A percentile compares a stretch with the other conserved stretches of the same genome.
phyloP scores from a whole-genome alignment of 2,888 invertebrate species.

The Andricus quercusramuli region DNA sequence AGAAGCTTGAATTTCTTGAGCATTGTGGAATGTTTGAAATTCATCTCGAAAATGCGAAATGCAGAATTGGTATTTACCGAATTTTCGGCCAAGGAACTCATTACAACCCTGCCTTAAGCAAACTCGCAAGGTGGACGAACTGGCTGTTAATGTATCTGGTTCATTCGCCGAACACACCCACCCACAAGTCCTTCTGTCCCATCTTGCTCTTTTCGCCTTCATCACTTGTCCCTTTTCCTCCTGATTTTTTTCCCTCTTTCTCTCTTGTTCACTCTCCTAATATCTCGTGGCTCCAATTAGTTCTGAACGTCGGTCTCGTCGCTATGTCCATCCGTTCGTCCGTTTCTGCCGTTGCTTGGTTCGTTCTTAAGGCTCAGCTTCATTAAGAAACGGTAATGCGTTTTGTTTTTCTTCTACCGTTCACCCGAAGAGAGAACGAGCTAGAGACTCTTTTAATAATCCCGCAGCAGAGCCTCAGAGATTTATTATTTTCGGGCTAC shows the following conservation, averaged over 20 bases:
- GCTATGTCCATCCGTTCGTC: conserved; percentile 58
- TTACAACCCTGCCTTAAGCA: conserved; percentile 54
- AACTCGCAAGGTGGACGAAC: conserved; percentile 60
- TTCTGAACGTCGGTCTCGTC: conserved; percentile 69
- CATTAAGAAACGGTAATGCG: conserved; percentile 78
- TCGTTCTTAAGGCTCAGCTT: conserved; percentile 75
- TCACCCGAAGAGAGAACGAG: conserved; percentile 67
- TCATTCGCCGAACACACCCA: conserved; percentile 15
- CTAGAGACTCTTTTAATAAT: conserved; percentile 77
- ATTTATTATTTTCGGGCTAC: conserved; percentile 78
- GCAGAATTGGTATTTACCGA: not conserved
- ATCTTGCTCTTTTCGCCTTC: conserved; percentile 34
- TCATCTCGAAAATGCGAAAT: not conserved
- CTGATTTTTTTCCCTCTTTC: conserved; percentile 19
- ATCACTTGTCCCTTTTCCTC: conserved; percentile 31
- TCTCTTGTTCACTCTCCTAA: conserved; percentile 58
- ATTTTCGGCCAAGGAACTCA: conserved; percentile 38
- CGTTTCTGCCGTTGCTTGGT: conserved; percentile 51
- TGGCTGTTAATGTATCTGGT: conserved; percentile 60
- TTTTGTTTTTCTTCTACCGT: conserved; percentile 75
- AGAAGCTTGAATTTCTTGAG: too few relatives aligned
- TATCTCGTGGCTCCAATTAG: conserved; percentile 78
- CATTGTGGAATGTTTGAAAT: too few relatives aligned
- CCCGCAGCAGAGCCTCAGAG: conserved; percentile 73
- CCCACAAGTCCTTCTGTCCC: conserved; percentile 32